Evolutionary conservation across 2,797 vertebrate species (phyloP).

Genomic region (Melanotaenia pygmaea): DNA sequence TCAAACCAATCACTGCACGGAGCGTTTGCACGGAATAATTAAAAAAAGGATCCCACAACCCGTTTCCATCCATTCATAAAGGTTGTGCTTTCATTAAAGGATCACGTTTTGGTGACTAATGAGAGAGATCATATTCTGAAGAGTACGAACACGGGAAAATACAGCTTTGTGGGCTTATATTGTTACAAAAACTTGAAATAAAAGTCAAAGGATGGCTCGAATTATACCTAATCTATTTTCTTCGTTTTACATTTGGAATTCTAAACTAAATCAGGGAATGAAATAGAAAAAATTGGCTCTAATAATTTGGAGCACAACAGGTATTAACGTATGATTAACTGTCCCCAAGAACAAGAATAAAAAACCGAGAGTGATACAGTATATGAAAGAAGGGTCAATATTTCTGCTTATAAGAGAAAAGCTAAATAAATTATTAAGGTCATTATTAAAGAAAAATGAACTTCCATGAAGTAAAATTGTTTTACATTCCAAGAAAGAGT

Average conservation of each 20-base stretch:
- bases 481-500: too few species aligned
- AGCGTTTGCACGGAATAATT: slow-evolving; percentile 7
- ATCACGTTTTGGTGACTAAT: background rate
- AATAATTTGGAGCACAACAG: too few species aligned
- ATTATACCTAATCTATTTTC: background rate
- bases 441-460: too few species aligned
- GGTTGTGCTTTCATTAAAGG: background rate
- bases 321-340: too few species aligned
- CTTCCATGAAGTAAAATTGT: too few species aligned
- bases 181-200: background rate
- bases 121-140: background rate
- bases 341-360: background rate
- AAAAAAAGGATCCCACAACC: background rate
- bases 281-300: background rate
- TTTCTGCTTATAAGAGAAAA: background rate
- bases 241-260: background rate
- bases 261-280: background rate
- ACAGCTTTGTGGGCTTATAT: background rate
- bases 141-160: background rate
- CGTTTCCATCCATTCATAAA: background rate
- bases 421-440: background rate
- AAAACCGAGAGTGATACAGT: too few species aligned
- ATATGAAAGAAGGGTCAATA: background rate
- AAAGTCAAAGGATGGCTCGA: background rate
- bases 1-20: slow-evolving; percentile 40